Conservation (phyloP, 2,888 invertebrate species). For the Elegia similella region DNA sequence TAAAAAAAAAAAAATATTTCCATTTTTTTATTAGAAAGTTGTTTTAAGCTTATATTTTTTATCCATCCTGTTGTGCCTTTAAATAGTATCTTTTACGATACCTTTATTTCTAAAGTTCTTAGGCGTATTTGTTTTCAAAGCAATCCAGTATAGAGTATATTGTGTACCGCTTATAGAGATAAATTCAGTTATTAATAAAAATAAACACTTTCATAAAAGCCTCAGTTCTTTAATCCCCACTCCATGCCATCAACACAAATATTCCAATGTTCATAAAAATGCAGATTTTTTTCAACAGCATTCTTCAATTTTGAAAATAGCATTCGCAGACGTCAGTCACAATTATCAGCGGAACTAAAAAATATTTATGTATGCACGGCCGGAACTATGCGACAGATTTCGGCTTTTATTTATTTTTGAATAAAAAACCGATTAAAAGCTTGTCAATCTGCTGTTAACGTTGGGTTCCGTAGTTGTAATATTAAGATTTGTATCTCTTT, state of each 20-base stretch:
- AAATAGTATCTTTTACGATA: no score
- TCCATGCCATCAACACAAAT: not conserved
- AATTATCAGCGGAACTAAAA: conserved; percentile 30
- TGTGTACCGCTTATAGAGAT: no score
- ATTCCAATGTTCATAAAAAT: conserved; percentile 8
- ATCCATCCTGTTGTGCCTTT: no score
- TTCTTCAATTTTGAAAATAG: conserved; percentile 23
- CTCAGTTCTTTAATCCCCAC: not conserved
- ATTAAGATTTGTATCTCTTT: no score
- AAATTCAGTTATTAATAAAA: no score
- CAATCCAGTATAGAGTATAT: no score
- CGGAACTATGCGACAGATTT: conserved; percentile 45
- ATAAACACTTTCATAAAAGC: no score
- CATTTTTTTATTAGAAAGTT: no score
- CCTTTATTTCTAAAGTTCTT: no score
- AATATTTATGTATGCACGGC: conserved; percentile 43
- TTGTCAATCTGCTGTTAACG: not conserved
- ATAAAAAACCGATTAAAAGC: conserved; percentile 30
- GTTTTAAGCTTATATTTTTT: no score
- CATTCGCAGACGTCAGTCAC: conserved; percentile 25
- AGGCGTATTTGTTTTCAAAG: no score
- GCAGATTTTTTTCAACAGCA: conserved; percentile 6
- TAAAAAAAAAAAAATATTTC: no score
- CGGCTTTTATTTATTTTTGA: conserved; percentile 56
- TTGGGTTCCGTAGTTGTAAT: not conserved